Evolutionary conservation across 1,140 invertebrate species (phyloP).

Genomic region (Charaxes varanes): DNA sequence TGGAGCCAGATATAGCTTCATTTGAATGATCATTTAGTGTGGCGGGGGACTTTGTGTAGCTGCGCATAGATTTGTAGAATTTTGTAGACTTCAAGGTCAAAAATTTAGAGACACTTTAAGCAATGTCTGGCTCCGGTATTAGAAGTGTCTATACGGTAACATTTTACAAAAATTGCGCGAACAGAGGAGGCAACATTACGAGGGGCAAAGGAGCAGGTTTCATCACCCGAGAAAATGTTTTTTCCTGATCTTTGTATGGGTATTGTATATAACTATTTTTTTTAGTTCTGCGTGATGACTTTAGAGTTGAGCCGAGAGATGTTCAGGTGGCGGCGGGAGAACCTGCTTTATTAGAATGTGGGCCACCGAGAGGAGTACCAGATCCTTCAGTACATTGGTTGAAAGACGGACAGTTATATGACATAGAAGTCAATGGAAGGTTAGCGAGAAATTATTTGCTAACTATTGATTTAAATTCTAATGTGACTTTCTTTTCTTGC

Average conservation of each 20-base stretch:
- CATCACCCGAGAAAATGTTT: too few relatives aligned
- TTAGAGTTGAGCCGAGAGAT: conserved; percentile 85
- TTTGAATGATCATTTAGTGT: too few relatives aligned
- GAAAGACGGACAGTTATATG: conserved; percentile 85
- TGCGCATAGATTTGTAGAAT: too few relatives aligned
- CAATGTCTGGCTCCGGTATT: too few relatives aligned
- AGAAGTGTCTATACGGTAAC: too few relatives aligned
- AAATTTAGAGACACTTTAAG: too few relatives aligned
- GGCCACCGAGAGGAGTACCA: conserved; percentile 88
- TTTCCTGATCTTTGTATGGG: conserved; percentile 1
- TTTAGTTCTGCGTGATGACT: conserved; percentile 81
- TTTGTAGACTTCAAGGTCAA: too few relatives aligned
- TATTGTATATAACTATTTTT: conserved; percentile 21
- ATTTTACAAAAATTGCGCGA: too few relatives aligned
- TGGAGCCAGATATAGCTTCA: too few relatives aligned
- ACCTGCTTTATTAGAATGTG: conserved; percentile 87
- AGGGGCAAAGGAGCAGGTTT: too few relatives aligned
- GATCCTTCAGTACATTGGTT: conserved; percentile 88
- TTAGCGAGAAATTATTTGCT: conserved; percentile 20
- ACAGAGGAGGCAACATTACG: too few relatives aligned
- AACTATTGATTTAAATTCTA: background rate
- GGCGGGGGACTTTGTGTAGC: too few relatives aligned
- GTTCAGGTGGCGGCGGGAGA: conserved; percentile 86
- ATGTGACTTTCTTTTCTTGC: background rate
- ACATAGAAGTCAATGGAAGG: conserved; percentile 77